Conservation (phyloP, 2,888 invertebrate species). For the Drosophila gaucha region DNA sequence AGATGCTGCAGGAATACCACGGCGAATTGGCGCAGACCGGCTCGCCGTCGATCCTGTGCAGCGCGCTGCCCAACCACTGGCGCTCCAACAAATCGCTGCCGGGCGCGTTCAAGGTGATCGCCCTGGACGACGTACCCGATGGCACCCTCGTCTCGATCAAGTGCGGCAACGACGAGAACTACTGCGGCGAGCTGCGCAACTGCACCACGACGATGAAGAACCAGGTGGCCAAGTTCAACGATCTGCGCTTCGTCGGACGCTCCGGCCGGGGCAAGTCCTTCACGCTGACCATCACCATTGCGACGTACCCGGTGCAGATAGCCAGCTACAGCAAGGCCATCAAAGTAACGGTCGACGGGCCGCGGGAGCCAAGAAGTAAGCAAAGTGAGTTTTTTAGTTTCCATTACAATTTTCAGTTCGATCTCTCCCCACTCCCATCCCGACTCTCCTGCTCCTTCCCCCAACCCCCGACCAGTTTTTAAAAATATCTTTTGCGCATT, state of each 20-base stretch:
- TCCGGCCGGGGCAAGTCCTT: conserved; percentile 99
- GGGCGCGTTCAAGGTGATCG: conserved; percentile 97
- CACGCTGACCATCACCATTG: conserved; percentile 96
- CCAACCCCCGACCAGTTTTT: background rate
- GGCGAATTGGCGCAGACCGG: conserved; percentile 98
- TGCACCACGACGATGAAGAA: conserved; percentile 98
- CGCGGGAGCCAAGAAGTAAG: conserved; percentile 98
- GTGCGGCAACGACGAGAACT: conserved; percentile 99
- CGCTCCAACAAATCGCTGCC: conserved; percentile 98
- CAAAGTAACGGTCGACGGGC: conserved; percentile 99
- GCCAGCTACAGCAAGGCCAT: conserved; percentile 98
- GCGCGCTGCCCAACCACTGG: conserved; percentile 97
- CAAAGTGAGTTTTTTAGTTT: conserved; percentile 92
- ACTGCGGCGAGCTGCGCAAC: conserved; percentile 97
- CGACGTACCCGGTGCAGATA: conserved; percentile 90
- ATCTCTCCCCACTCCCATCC: background rate
- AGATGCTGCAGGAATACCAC: conserved; percentile 93
- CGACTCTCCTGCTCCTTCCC: background rate
- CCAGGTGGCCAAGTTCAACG: conserved; percentile 99
- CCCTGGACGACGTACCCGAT: conserved; percentile 96
- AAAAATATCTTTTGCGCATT: background rate
- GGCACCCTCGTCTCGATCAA: conserved; percentile 97
- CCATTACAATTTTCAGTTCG: conserved; percentile 61
- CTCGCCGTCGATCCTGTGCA: conserved; percentile 97
- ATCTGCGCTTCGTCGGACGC: conserved; percentile 98